A percentile compares a stretch with the other conserved stretches of the same genome.
phyloP scores from a whole-genome alignment of 2,113 vertebrate genomes.

The Merops nubicus region DNA sequence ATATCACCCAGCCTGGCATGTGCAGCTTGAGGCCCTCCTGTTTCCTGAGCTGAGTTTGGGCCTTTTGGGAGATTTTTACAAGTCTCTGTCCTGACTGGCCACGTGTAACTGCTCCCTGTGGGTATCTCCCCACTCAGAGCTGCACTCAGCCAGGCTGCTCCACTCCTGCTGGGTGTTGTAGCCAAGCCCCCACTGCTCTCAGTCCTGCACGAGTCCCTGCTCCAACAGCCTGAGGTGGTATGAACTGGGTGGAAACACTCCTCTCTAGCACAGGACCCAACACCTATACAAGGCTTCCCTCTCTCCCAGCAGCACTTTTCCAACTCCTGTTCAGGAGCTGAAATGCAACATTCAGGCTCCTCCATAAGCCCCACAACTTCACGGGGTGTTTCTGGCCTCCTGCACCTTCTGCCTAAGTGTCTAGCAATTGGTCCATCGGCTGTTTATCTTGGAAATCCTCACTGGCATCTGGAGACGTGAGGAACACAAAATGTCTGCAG shows the following conservation, averaged over 20 bases:
- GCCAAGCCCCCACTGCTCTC: background rate
- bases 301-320: background rate
- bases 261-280: background rate
- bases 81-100: background rate
- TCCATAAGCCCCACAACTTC: background rate
- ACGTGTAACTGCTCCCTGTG: background rate
- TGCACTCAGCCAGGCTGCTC: fast-evolving
- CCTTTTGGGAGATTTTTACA: background rate
- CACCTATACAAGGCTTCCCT: background rate
- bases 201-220: background rate
- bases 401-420: slow-evolving; percentile 10
- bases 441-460: slow-evolving; percentile 63
- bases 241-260: background rate
- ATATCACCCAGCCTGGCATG: background rate
- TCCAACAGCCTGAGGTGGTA: background rate
- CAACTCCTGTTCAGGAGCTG: background rate
- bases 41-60: background rate
- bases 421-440: slow-evolving; percentile 23
- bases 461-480: background rate
- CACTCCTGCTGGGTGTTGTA: background rate
- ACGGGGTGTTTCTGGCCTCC: background rate
- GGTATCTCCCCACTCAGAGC: background rate
- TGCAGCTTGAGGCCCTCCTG: background rate
- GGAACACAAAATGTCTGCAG: slow-evolving; percentile 35
- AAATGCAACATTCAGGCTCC: background rate